phyloP scores from a whole-genome alignment of 2,113 vertebrate species.

The Xiphorhynchus elegans region DNA sequence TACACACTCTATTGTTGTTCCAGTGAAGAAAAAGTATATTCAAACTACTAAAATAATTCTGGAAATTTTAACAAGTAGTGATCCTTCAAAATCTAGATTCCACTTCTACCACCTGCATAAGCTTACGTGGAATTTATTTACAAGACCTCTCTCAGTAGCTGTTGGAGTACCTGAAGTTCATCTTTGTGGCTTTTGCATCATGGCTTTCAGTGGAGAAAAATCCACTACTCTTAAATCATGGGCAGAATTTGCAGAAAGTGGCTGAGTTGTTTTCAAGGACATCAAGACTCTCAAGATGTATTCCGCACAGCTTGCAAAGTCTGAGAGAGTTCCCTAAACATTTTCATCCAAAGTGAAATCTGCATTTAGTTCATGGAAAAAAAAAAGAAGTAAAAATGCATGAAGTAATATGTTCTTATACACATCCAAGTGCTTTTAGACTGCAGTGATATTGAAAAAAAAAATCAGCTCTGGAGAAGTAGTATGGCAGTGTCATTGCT shows the following conservation, averaged over 20 bases:
- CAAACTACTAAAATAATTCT: not conserved
- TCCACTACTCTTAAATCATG: not conserved
- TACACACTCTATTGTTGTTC: not conserved
- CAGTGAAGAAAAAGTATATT: not conserved
- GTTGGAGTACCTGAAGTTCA: not conserved
- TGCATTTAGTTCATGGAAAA: not conserved
- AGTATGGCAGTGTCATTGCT: not conserved
- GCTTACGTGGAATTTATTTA: not conserved
- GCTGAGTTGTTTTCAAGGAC: not conserved
- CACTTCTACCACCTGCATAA: not conserved
- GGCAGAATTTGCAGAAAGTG: not conserved
- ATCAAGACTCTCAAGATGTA: not conserved
- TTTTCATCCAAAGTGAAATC: not conserved
- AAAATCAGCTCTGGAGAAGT: not conserved
- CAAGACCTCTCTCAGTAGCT: not conserved
- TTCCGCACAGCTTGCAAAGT: not conserved
- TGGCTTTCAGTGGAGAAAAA: not conserved
- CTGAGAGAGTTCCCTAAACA: not conserved
- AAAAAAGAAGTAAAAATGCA: not conserved
- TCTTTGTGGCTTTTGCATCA: not conserved
- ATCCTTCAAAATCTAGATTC: not conserved
- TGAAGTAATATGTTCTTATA: not conserved
- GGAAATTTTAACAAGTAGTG: not conserved
- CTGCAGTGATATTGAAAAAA: not conserved
- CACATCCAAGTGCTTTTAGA: not conserved